Evolutionary conservation across 2,888 invertebrate species (phyloP).

Genomic region (Phalangium opilio): DNA sequence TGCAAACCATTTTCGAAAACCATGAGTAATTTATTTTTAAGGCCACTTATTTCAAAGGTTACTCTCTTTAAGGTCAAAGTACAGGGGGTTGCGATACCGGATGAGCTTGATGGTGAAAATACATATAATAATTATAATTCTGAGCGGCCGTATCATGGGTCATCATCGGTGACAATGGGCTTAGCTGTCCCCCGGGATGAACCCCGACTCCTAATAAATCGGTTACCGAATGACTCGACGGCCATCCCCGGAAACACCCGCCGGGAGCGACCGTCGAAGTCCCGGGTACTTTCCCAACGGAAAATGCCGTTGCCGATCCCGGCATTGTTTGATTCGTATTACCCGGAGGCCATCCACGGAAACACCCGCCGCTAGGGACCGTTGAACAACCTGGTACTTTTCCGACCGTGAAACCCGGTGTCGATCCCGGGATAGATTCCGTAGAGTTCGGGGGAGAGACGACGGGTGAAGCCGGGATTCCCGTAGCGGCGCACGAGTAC

Average conservation of each 20-base stretch:
- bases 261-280: slow-evolving; percentile 7
- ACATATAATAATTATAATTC: slow-evolving; percentile 15
- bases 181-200: slow-evolving; percentile 4
- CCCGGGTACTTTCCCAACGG: background rate
- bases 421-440: slow-evolving; percentile 3
- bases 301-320: background rate
- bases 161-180: slow-evolving; percentile 7
- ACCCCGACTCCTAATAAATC: slow-evolving; percentile 31
- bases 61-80: too few relatives aligned
- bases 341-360: slow-evolving; percentile 24
- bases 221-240: slow-evolving; percentile 30
- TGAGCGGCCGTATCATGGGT: slow-evolving; percentile 8
- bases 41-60: too few relatives aligned
- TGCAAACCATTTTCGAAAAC: too few relatives aligned
- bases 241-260: slow-evolving; percentile 25
- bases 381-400: background rate
- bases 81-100: too few relatives aligned
- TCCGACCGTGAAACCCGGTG: background rate
- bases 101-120: too few relatives aligned
- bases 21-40: too few relatives aligned
- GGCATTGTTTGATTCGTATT: slow-evolving; percentile 6
- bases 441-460: too few relatives aligned
- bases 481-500: slow-evolving; percentile 13
- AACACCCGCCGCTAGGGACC: slow-evolving; percentile 11
- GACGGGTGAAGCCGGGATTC: slow-evolving; percentile 1